phyloP scores from a whole-genome alignment of 2,888 invertebrate genomes.

The Bhutanitis thaidina region DNA sequence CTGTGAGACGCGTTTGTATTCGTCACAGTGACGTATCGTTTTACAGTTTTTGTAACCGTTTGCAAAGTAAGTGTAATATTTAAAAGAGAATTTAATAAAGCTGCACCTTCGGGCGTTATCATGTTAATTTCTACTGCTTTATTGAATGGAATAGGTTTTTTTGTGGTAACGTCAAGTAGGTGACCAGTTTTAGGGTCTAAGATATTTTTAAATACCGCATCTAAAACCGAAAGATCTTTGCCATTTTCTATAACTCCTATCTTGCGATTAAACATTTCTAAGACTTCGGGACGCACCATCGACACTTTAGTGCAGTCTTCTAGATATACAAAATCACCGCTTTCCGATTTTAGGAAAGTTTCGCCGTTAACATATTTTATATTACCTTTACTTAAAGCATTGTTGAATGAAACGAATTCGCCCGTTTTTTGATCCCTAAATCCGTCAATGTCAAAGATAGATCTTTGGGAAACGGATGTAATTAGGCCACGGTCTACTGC shows the following conservation, averaged over 20 bases:
- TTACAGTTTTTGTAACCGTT: constrained; percentile 91
- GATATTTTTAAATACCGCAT: constrained; percentile 91
- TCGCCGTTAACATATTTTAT: constrained; percentile 87
- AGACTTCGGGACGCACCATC: constrained; percentile 90
- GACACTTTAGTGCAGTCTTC: constrained; percentile 89
- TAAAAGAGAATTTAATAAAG: constrained; percentile 89
- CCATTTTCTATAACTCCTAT: constrained; percentile 90
- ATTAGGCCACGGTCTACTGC: constrained; percentile 95
- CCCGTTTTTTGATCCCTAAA: constrained; percentile 90
- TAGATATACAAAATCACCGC: constrained; percentile 87
- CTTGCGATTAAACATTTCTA: constrained; percentile 90
- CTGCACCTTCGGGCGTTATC: constrained; percentile 93
- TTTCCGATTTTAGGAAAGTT: constrained; percentile 86
- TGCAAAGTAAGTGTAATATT: constrained; percentile 94
- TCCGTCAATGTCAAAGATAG: constrained; percentile 95
- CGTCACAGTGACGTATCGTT: constrained; percentile 88
- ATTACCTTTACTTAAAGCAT: constrained; percentile 87
- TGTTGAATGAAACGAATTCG: constrained; percentile 91
- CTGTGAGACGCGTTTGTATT: constrained; percentile 81
- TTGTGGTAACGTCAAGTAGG: constrained; percentile 86
- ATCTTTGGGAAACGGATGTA: constrained; percentile 91
- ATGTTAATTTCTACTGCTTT: constrained; percentile 92
- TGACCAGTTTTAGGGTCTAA: constrained; percentile 94
- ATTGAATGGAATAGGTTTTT: constrained; percentile 88
- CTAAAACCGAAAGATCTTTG: constrained; percentile 89